Base-by-base conservation (phyloP, 1,140 invertebrate genomes). In the Brachionus asplanchnoidis region DNA sequence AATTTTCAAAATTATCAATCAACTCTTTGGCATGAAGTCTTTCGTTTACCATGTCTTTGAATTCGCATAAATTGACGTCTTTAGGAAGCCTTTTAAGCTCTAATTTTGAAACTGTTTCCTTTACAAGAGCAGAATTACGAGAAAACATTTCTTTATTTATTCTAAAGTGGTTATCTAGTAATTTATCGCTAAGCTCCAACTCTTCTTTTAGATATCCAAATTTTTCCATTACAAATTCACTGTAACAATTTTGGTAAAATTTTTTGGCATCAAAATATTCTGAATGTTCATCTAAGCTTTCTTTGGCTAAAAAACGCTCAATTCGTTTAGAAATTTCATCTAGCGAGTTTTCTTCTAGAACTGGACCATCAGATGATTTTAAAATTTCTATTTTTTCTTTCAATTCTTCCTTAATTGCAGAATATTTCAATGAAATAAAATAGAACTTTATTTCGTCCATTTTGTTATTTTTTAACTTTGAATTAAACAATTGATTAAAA, bases 371-470 rank as follows among this genome's bases (percentile, higher is more conserved):
- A 2, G 32, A 40, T 28, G 36, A 12, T 4, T 73, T n/a, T 7
- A 73, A 6, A 42, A 5, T 40, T 20, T 36, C 3, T 4, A 12
- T n/a, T 17, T 42, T 73, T 12, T 73, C 20, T 14, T 6, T n/a
- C 14, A 73, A 42, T 73, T 40, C 40, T 8, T 73, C 40, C 17
- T 73, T 73, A 17, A 73, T 6, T 42, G 32, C 17, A n/a, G 32
- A 17, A 9, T 40, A 40, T 42, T 73, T 73, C 20, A 73, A 42
- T 9, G 28, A 40, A 5, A 20, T 42, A 17, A 36, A 73, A 73
- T 73, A 73, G 9, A 73, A 73, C n/a, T 73, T 73, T 36, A 73
- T 40, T 20, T 73, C 68, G 12, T 73, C 68, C 40, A 42, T 40
- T 73, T 73, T 73, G 7, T 40, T n/a, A 20, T 17, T 42, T 42